Conservation (phyloP, 2,888 invertebrate species). For the Gymnoscelis rufifasciata region DNA sequence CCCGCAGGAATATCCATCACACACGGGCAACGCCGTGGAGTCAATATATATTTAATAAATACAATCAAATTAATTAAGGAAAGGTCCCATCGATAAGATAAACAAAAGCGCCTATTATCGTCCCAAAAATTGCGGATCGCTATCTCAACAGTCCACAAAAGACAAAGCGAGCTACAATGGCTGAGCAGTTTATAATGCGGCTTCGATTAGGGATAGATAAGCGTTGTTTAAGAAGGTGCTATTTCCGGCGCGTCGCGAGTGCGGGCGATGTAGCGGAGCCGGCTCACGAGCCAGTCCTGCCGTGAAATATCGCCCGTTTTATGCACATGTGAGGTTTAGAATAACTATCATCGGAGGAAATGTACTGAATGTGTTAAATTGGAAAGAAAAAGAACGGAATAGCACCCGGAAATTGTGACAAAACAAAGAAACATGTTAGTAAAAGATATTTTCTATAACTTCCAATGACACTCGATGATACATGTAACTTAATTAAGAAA, state of each 20-base stretch:
- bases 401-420: neutral
- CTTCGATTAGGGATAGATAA: constrained; percentile 24
- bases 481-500: no score
- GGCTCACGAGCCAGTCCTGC: constrained; percentile 3
- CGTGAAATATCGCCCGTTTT: constrained; percentile 10
- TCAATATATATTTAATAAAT: no score
- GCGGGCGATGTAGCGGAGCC: constrained; percentile 12
- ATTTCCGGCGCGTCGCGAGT: constrained; percentile 23
- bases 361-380: neutral
- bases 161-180: constrained; percentile 17
- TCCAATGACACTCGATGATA: no score
- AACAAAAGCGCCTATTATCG: constrained; percentile 4
- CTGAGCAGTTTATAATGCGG: constrained; percentile 27
- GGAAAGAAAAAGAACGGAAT: neutral
- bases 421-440: no score
- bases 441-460: no score
- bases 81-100: no score
- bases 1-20: no score
- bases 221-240: constrained; percentile 18
- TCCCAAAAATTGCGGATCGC: constrained; percentile 5
- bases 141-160: constrained; percentile 6
- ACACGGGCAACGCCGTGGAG: no score
- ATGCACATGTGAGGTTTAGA: neutral
- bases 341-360: neutral
- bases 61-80: no score